Evolutionary conservation across 1,140 invertebrate genomes (phyloP).

Genomic region (Saccostrea glomerata): DNA sequence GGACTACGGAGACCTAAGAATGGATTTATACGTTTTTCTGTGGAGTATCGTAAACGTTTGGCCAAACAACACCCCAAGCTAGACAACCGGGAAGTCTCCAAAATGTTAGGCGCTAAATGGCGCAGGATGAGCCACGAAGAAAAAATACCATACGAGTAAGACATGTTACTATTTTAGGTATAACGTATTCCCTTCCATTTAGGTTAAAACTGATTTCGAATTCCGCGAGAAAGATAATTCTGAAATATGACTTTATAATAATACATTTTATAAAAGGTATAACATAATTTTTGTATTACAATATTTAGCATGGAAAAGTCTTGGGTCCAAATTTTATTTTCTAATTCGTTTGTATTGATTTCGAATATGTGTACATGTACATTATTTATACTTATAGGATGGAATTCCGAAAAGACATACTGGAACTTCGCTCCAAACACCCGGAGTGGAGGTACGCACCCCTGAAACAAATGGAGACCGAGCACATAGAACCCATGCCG

Average conservation of each 20-base stretch:
- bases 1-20: slow-evolving; percentile 63
- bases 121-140: slow-evolving; percentile 64
- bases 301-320: no score
- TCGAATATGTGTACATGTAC: background rate
- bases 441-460: slow-evolving; percentile 66
- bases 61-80: slow-evolving; percentile 58
- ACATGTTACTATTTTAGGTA: background rate
- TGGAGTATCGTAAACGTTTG: slow-evolving; percentile 58
- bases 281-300: no score
- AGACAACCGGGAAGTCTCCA: slow-evolving; percentile 68
- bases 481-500: slow-evolving; percentile 65
- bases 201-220: no score
- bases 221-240: no score
- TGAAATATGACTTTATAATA: no score
- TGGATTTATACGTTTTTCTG: slow-evolving; percentile 68
- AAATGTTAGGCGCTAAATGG: slow-evolving; percentile 65
- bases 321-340: no score
- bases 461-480: slow-evolving; percentile 48
- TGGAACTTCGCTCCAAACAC: slow-evolving; percentile 57
- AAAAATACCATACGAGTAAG: slow-evolving; percentile 67
- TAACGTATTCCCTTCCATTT: no score
- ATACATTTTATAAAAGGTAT: no score
- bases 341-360: no score
- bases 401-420: slow-evolving; percentile 63
- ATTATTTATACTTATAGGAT: background rate